Evolutionary conservation across 23 tunicate species (phyloP).

Genomic region (Ciona savignyi): DNA sequence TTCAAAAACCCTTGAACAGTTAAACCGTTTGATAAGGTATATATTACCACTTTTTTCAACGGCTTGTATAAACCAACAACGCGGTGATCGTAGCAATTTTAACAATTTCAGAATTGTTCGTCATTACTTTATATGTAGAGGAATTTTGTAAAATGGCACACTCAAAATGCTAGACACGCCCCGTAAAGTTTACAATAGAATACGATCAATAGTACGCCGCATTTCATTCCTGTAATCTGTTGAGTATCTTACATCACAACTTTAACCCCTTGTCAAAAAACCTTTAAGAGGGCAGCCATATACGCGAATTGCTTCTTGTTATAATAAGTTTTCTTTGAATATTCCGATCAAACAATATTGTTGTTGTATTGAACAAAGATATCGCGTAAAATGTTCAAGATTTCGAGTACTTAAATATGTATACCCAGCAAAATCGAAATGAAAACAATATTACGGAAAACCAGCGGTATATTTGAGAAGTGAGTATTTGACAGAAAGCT

Average conservation of each 20-base stretch:
- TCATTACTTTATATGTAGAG: background rate
- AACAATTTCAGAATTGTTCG: background rate
- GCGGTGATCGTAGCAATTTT: background rate
- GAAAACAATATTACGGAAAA: no score
- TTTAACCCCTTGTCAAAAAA: background rate
- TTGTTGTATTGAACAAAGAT: background rate
- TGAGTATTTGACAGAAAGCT: no score
- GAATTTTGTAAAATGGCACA: background rate
- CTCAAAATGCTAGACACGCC: background rate
- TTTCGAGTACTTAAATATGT: no score
- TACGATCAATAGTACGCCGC: background rate
- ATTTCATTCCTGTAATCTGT: background rate
- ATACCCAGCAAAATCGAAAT: no score
- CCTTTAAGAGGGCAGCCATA: no score
- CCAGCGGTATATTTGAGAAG: no score
- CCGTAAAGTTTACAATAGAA: background rate
- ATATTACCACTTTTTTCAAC: background rate
- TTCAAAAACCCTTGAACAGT: background rate
- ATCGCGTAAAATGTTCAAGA: no score
- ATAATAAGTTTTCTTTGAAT: background rate
- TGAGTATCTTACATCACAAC: background rate
- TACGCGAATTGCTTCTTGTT: no score
- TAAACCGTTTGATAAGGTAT: background rate
- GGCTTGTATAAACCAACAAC: background rate
- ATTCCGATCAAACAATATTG: background rate